Conservation (phyloP, 1,140 invertebrate genomes). For the Sitodiplosis mosellana region DNA sequence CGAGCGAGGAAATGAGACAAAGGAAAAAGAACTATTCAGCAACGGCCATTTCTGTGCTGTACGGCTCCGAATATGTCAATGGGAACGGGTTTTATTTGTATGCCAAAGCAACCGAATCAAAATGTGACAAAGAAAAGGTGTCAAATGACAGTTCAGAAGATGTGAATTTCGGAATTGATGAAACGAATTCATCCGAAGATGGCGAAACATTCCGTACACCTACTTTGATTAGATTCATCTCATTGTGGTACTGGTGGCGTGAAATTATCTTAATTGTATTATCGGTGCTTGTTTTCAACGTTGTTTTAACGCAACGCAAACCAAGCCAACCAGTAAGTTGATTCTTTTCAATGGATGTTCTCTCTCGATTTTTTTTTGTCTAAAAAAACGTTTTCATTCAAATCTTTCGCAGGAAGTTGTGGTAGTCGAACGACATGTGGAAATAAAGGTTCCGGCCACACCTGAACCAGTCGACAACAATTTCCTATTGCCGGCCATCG, state of each 20-base stretch:
- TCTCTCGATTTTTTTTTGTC: too few species aligned
- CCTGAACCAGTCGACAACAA: constrained; percentile 18
- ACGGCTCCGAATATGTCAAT: constrained; percentile 50
- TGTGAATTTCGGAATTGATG: background rate
- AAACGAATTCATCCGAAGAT: background rate
- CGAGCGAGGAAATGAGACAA: constrained; percentile 23
- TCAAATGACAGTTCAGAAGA: background rate
- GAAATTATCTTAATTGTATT: constrained; percentile 41
- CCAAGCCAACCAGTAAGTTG: constrained; percentile 10
- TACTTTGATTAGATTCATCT: constrained; percentile 38
- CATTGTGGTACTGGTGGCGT: constrained; percentile 71
- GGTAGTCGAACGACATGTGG: constrained; percentile 23
- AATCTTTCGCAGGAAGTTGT: constrained; percentile 19
- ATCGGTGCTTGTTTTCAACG: constrained; percentile 38
- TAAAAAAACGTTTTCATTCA: background rate
- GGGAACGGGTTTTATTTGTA: constrained; percentile 51
- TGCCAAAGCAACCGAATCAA: constrained; percentile 17
- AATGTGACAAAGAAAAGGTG: background rate
- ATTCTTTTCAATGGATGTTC: too few species aligned
- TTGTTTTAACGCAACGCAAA: constrained; percentile 31
- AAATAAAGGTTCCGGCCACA: constrained; percentile 15
- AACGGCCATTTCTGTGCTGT: constrained; percentile 44
- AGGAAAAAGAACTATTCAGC: constrained; percentile 16
- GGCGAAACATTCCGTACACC: constrained; percentile 17
- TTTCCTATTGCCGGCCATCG: background rate